Conservation (phyloP, 2,113 vertebrate genomes). For the Athene cunicularia region DNA sequence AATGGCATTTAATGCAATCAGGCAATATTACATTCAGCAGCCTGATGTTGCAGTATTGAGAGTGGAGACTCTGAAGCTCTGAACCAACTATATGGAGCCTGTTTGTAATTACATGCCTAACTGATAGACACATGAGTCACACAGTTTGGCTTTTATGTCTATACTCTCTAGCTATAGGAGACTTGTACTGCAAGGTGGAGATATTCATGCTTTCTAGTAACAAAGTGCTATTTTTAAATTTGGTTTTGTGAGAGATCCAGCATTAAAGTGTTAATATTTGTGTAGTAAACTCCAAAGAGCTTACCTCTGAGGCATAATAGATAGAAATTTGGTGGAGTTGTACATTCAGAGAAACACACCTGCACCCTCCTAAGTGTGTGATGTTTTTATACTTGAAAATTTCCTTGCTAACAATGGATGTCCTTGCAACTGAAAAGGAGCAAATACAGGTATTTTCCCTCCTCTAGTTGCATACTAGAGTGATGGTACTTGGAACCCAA, state of each 20-base stretch:
- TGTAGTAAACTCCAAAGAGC: neutral
- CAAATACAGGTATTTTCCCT: neutral
- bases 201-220: neutral
- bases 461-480: neutral
- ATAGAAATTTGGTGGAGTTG: neutral
- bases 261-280: neutral
- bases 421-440: neutral
- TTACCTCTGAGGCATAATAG: neutral
- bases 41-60: neutral
- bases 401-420: neutral
- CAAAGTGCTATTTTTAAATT: neutral
- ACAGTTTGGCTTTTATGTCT: neutral
- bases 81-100: neutral
- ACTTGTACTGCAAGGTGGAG: neutral
- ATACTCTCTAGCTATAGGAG: neutral
- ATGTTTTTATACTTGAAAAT: neutral
- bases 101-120: neutral
- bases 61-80: rapidly evolving
- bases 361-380: neutral
- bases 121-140: neutral
- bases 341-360: neutral
- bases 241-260: neutral
- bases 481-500: neutral
- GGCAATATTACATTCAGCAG: neutral
- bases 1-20: neutral